These are phyloP conservation scores for Apostichopus californicus DNA, from an alignment of 35 echinoderm and acorn worm species.

Conservation along the genomic window DNA sequence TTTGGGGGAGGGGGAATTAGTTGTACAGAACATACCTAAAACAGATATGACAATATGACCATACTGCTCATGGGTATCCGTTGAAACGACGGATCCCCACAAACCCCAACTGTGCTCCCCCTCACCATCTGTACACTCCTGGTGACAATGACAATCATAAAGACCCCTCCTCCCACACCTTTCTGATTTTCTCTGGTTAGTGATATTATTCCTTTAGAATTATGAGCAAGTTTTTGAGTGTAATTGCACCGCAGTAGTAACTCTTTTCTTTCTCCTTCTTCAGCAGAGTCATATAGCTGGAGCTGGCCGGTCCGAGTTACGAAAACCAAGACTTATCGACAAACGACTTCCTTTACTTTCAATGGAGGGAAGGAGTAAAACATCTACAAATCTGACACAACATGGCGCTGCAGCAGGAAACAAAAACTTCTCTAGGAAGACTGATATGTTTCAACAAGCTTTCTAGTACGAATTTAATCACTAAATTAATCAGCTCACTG, in stretches of 20 bases:
- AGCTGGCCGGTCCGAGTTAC: neutral
- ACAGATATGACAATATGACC: too few relatives aligned
- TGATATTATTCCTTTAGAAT: neutral
- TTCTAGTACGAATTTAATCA: neutral
- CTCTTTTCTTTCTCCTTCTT: neutral
- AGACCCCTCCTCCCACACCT: neutral
- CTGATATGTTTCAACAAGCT: conserved; percentile 32
- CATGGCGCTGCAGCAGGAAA: neutral
- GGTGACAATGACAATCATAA: too few relatives aligned
- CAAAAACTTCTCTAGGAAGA: neutral
- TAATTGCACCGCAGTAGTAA: too few relatives aligned
- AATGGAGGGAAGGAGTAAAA: conserved; percentile 44
- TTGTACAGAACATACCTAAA: too few relatives aligned
- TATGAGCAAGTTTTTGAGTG: neutral
- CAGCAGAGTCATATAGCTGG: neutral
- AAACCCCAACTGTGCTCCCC: too few relatives aligned
- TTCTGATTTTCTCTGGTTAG: neutral
- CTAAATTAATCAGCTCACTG: too few relatives aligned
- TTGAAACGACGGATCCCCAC: too few relatives aligned
- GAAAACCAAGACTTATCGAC: neutral
- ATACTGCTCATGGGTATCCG: too few relatives aligned
- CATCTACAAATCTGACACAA: conserved; percentile 1
- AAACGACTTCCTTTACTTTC: conserved; percentile 15
- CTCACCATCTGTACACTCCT: too few relatives aligned
- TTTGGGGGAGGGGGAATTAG: too few relatives aligned